A percentile compares a stretch with the other conserved stretches of the same genome.
These are phyloP conservation scores for Onchidella celtica DNA, from an alignment of 2,888 invertebrate genomes.

Conservation along the genomic window DNA sequence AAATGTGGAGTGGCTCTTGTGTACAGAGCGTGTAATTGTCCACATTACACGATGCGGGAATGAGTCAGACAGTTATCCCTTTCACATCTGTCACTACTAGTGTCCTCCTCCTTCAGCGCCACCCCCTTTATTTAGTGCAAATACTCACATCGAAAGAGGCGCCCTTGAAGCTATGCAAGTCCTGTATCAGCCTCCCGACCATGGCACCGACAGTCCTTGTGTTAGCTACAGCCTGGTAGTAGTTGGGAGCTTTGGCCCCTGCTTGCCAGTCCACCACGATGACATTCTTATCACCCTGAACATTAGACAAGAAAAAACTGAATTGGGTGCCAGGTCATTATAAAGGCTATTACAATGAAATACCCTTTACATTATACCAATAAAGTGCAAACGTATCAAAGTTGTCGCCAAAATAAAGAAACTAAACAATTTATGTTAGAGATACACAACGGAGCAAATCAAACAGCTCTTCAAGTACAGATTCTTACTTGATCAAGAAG, in stretches of 20 bases:
- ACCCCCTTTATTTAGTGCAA: too few species aligned
- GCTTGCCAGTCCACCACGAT: slow-evolving; percentile 50
- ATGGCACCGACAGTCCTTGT: slow-evolving; percentile 49
- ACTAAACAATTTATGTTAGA: too few species aligned
- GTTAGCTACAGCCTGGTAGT: slow-evolving; percentile 53
- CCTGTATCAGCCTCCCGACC: slow-evolving; percentile 43
- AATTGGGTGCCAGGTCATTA: too few species aligned
- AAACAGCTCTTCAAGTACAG: neutral
- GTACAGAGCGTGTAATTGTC: too few species aligned
- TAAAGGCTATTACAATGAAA: neutral
- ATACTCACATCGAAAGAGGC: slow-evolving; percentile 9
- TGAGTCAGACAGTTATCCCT: too few species aligned
- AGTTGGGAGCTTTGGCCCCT: slow-evolving; percentile 49
- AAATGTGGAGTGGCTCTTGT: too few species aligned
- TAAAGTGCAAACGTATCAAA: too few species aligned
- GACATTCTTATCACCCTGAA: slow-evolving; percentile 46
- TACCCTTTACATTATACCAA: neutral
- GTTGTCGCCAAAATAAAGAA: too few species aligned
- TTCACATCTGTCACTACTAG: too few species aligned
- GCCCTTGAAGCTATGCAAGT: neutral
- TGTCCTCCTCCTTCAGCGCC: too few species aligned
- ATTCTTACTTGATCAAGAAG: slow-evolving; percentile 59
- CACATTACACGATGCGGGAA: too few species aligned
- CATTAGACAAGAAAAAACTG: too few species aligned
- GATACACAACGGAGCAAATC: neutral